These are phyloP conservation scores for Acanthoscelides obtectus DNA, from an alignment of 2,888 invertebrate genomes.

Conservation along the genomic window DNA sequence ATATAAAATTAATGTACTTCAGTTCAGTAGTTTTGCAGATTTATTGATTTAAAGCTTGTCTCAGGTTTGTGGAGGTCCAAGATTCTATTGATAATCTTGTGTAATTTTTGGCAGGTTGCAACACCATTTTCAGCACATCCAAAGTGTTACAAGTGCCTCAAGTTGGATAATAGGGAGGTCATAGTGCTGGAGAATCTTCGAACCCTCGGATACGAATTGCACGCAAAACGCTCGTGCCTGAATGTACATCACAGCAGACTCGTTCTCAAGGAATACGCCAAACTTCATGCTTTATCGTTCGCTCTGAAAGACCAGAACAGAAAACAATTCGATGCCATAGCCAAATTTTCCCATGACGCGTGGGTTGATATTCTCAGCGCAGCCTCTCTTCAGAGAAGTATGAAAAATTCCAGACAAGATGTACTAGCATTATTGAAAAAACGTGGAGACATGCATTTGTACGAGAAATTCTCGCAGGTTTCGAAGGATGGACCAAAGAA, in stretches of 20 bases:
- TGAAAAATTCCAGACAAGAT: neutral
- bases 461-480: neutral
- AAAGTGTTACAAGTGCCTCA: slow-evolving; percentile 1
- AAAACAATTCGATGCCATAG: neutral
- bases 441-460: neutral
- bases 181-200: slow-evolving; percentile 1
- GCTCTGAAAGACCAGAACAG: slow-evolving; percentile 5
- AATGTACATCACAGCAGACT: neutral
- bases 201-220: neutral
- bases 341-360: neutral
- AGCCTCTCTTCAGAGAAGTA: neutral
- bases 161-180: neutral
- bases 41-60: too few species aligned
- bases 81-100: too few species aligned
- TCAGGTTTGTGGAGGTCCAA: too few species aligned
- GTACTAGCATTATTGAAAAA: neutral
- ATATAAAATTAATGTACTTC: too few species aligned
- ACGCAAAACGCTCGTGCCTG: neutral
- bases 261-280: slow-evolving; percentile 1
- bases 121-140: neutral
- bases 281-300: slow-evolving; percentile 4
- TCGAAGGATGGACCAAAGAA: neutral
- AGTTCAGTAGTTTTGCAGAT: too few species aligned
- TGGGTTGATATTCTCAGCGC: neutral
- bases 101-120: neutral